These are phyloP conservation scores for Butorides virescens DNA, from an alignment of 2,113 vertebrate species.

Conservation along the genomic window DNA sequence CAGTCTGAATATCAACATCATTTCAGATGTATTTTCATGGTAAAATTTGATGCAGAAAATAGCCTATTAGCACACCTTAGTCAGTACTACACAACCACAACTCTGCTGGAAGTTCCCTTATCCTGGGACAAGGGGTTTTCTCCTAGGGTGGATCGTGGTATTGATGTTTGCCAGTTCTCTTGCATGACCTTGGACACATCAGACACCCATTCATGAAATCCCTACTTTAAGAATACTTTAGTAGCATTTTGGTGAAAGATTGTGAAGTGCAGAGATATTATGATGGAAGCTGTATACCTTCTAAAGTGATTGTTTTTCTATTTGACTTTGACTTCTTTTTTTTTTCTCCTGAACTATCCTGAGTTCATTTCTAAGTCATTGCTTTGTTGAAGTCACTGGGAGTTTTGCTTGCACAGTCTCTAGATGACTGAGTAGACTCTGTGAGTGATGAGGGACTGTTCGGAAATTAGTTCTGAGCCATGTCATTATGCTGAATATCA, in stretches of 20 bases:
- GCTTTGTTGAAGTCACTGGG: neutral
- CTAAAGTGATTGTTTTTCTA: conserved; percentile 4
- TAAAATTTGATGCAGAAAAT: neutral
- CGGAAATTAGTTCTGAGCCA: conserved; percentile 24
- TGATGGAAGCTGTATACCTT: neutral
- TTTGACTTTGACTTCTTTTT: neutral
- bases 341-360: neutral
- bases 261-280: neutral
- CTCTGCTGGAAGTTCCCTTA: neutral
- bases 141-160: neutral
- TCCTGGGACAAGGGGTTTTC: neutral
- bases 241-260: neutral
- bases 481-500: conserved; percentile 42
- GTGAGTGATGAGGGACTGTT: conserved; percentile 35
- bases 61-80: neutral
- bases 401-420: neutral
- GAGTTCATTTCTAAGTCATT: neutral
- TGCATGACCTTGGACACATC: neutral
- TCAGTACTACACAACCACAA: neutral
- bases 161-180: neutral
- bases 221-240: neutral
- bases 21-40: neutral
- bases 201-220: neutral
- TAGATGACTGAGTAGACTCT: neutral
- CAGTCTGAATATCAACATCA: neutral